Base-by-base conservation (phyloP, 2,113 vertebrate species). In the Spheniscus mendiculus region DNA sequence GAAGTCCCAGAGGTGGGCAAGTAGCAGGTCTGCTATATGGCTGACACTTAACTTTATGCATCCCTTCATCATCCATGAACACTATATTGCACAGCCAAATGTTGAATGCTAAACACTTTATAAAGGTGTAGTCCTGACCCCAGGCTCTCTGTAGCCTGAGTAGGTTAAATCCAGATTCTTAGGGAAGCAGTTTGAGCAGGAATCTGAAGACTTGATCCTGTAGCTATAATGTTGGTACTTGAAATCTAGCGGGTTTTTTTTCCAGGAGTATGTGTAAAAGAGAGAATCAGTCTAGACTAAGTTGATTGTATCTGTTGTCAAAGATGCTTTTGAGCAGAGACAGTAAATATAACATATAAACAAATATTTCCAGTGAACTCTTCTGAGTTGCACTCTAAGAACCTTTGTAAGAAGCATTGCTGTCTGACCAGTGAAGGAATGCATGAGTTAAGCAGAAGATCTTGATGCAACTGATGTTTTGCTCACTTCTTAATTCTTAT, bases 251-350 rank as follows among this genome's bases (percentile, higher is more conserved):
- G 42, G 42, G 12, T 5, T 15, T 65, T 45, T 40, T 11, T 14
- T n/a, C 9, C 2, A 11, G 3, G 15, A 15, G 2, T 49, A 29
- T 38, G 2, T 3, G 2, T 79, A 17, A 19, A 81, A 59, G 34
- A 74, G 66, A 32, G 14, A 82, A 34, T 63, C 32, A 7, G 2
- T 73, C 27, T 65, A 38, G 34, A 25, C 17, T 42, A 65, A 38
- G 23, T 63, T 58, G 15, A 18, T 73, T 25, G 2, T 73, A 5
- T 80, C 11, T 65, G 44, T 71, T 84, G 26, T 82, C 15, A 38
- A 87, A 79, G 26, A 38, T 5, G 3, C 26, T 89, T 93, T 78
- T 93, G 42, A 67, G n/a, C 7, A 50, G 45, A 93, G 45, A 27
- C 22, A 58, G 23, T 55, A 38, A 71, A 89, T 69, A 16, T 44